Evolutionary conservation across 2,113 vertebrate species (phyloP), one percentile per base, ranked within the genome.

Genomic region (Actenoides lindsayi): DNA sequence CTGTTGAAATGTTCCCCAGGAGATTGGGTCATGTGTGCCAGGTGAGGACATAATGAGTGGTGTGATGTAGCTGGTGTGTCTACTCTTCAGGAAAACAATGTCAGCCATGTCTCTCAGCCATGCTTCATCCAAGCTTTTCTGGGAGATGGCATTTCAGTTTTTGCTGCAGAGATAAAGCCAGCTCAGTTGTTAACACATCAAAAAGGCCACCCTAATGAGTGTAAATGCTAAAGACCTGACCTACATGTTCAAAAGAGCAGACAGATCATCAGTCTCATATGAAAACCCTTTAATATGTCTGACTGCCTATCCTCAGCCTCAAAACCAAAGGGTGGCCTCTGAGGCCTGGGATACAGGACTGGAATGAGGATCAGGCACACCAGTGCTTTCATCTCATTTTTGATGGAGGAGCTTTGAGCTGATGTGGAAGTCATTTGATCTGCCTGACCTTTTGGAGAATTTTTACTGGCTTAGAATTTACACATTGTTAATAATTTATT

Each of bases 401-500:
- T 93, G 65, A 85, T 71, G 81, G 73, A 96, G 64, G n/a, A 96
- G 44, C n/a, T 96, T 96, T 87, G 76, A 94, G 74, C 28, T 86
- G 74, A 77, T 84, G 88, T 80, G 39, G 87, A 91, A 95, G 50
- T 82, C 51, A 96, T 92, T 90, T 92, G 90, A 95, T 91, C 90
- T 90, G 59, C 35, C 69, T 94, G 93, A 95, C 97, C 89, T 97
- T 97, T 94, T 59, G n/a, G 42, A 95, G n/a, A 93, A 90, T 83
- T 94, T 94, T 91, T 82, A 24, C 71, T 94, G 82, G 89, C 74
- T 95, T 77, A 82, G 73, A 79, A 75, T 77, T 87, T 94, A 83
- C 73, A 79, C 83, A 62, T 94, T 79, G 53, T 79, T 93, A 95
- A 82, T 79, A 90, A 95, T 91, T 88, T 74, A 59, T 88, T 92